Base-by-base conservation (phyloP, 2,113 vertebrate genomes). In the Sinocyclocheilus grahami region DNA sequence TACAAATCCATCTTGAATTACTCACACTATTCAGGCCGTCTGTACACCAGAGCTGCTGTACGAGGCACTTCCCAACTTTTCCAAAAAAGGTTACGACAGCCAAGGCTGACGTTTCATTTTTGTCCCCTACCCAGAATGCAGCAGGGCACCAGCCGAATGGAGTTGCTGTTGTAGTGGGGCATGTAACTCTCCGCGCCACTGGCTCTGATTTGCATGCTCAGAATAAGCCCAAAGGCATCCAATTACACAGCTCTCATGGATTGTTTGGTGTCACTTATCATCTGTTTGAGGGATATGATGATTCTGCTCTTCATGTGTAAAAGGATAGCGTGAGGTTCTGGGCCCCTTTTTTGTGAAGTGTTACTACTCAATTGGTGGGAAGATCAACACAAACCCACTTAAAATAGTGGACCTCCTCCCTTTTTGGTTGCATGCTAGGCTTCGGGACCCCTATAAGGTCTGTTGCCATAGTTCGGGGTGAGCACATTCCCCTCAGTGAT, bases 201-300 rank as follows among this genome's bases (percentile, higher is more conserved):
- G 87, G 83, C 78, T 91, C 87, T 87, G 87, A 90, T 89, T 55
- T 76, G 86, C 91, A 90, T 89, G 91, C 90, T 93, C 91, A 92
- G 93, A 95, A 94, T 94, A 94, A 93, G 91, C 92, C 87, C 48
- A 88, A 86, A 90, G 89, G 83, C 87, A 92, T 95, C 94, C 89
- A 93, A 94, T 96, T 95, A 93, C 93, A 92, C 90, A 91, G 91
- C 92, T 90, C 93, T 90, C 93, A 93, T 65, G 89, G 92, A 95
- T 95, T 92, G 91, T 89, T 93, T 18, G 93, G 93, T 93, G 90
- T 95, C 94, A 91, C 90, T 94, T 93, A 91, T 91, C 82, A 86
- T 90, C 90, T 91, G 90, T 89, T 81, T 85, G 83, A 82, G 89
- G 88, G 91, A 91, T 92, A 74, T 89, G 90, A 92, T 93, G 92